Base-by-base conservation (phyloP, 2,113 vertebrate species). In the Pteruthius melanotis region DNA sequence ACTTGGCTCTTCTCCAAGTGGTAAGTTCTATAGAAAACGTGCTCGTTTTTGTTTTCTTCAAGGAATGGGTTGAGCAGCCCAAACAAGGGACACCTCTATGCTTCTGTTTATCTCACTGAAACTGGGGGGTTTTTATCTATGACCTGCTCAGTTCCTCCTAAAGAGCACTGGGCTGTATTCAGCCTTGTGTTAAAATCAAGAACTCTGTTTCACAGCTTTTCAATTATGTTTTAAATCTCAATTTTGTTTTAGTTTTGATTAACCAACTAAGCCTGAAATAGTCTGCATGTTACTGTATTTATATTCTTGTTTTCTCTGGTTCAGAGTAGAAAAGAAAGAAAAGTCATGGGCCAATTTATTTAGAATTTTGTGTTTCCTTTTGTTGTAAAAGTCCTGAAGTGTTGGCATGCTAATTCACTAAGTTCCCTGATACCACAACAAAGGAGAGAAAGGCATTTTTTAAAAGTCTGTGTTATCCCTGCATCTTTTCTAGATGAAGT, bases 1-100 rank as follows among this genome's bases (percentile, higher is more conserved):
- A 98, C 92, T 92, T 98, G 24, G 97, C 98, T 69, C 97, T 98
- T 56, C 97, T 98, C 2, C 97, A 98, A 60, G 98, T 98, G 97
- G 98, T 98, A 75, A 96, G 98, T 94, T 69, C n/a, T 40, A 44
- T 53, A 28, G n/a, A 9, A 61, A 52, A 20, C 14, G 7, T 42
- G 4, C 1, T 85, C 9, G 6, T 10, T 60, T 82, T 35, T 49
- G 54, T 83, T 70, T 81, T 87, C 44, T 37, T 72, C 11, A 56
- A 22, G 40, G 45, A 49, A 66, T 66, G 24, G 18, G 4, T 27
- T 90, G 35, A 40, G 33, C 30, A 82, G 40, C 21, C 45, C 68
- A 71, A 2, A 24, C 30, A 27, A n/a, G 33, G 7, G 44, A 39
- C 27, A 42, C 39, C 26, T 28, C 33, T 64, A 1, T 0, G 4